These are phyloP conservation scores for Oryzias melastigma DNA, from an alignment of 2,113 vertebrate species.

Conservation along the genomic window DNA sequence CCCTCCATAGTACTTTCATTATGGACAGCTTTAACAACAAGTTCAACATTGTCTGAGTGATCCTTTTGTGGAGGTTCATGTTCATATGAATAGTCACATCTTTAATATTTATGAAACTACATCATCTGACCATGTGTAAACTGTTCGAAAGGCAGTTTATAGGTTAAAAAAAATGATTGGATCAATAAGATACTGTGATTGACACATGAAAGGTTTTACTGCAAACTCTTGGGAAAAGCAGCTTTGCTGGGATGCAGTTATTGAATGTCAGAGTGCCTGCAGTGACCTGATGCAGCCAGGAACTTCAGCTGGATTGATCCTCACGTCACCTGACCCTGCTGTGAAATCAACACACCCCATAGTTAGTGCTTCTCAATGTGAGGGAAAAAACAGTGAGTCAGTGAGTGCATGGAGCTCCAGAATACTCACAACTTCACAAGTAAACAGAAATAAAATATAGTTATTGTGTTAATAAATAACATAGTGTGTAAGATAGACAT, in stretches of 20 bases:
- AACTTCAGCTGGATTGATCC: neutral
- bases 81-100: no score
- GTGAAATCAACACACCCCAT: neutral
- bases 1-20: no score
- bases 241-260: slow-evolving; percentile 4
- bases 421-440: no score
- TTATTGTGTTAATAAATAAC: no score
- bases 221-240: slow-evolving; percentile 10
- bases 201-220: slow-evolving; percentile 17
- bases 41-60: no score
- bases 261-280: slow-evolving; percentile 10
- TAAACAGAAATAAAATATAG: no score
- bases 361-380: neutral
- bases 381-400: neutral
- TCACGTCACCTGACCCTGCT: neutral
- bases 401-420: neutral
- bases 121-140: no score
- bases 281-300: slow-evolving; percentile 10
- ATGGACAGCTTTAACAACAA: no score
- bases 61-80: no score
- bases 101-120: no score
- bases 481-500: no score
- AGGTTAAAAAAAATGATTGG: neutral
- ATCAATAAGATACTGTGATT: neutral
- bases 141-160: no score